Percentiles rank a stretch among this genome's conserved stretches.
These are phyloP conservation scores for Camponotus floridanus DNA, from an alignment of 1,140 invertebrate species.

Conservation along the genomic window DNA sequence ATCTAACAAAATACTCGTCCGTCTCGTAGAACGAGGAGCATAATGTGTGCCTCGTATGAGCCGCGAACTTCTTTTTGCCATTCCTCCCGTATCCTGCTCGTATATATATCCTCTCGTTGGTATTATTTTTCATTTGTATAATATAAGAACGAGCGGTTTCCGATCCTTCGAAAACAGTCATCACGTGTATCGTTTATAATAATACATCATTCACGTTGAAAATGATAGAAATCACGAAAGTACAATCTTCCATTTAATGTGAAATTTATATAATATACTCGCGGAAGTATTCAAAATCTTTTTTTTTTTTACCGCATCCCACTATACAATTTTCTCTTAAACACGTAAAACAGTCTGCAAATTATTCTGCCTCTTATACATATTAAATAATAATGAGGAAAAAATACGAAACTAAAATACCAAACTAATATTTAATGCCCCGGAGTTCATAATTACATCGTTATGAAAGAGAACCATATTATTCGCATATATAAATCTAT, in stretches of 20 bases:
- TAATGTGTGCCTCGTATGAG: slow-evolving; percentile 58
- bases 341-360: neutral
- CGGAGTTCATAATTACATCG: neutral
- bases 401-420: neutral
- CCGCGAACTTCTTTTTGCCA: slow-evolving; percentile 19
- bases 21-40: slow-evolving; percentile 32
- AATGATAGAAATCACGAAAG: slow-evolving; percentile 12
- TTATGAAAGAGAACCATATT: neutral
- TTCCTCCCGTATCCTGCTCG: slow-evolving; percentile 18
- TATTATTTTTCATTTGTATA: slow-evolving; percentile 31
- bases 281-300: neutral
- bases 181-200: slow-evolving; percentile 46
- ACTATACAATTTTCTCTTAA: neutral
- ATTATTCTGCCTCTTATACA: neutral
- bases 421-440: neutral
- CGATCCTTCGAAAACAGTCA: neutral
- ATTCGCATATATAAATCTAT: neutral
- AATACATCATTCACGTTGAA: slow-evolving; percentile 20
- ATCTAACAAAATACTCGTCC: slow-evolving; percentile 73
- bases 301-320: slow-evolving; percentile 3
- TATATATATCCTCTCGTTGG: neutral
- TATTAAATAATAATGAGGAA: neutral
- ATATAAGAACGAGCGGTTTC: neutral
- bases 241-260: slow-evolving; percentile 14
- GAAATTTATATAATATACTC: neutral